These are phyloP conservation scores for Pogonus chalceus DNA, from an alignment of 1,140 invertebrate species.

Conservation along the genomic window DNA sequence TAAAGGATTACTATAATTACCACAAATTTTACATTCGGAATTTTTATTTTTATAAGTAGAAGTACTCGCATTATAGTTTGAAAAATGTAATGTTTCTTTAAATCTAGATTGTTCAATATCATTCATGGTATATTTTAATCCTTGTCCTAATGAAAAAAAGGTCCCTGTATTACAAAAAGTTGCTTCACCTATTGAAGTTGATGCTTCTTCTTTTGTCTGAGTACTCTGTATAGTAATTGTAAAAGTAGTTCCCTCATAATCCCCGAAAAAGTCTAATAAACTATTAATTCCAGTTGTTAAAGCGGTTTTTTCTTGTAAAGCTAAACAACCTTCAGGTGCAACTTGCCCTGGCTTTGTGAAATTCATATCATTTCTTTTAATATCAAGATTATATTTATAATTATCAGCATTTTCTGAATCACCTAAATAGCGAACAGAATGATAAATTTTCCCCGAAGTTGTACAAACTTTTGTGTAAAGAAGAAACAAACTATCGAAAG, in stretches of 20 bases:
- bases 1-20: background rate
- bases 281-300: background rate
- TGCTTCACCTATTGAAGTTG: no score
- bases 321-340: background rate
- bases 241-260: background rate
- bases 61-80: no score
- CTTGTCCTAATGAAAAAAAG: no score
- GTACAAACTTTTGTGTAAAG: background rate
- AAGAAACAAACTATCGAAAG: background rate
- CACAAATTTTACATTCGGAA: background rate
- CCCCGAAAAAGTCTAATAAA: background rate
- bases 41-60: background rate
- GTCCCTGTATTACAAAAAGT: no score
- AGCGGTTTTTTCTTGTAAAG: background rate
- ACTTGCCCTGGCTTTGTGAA: background rate
- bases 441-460: background rate
- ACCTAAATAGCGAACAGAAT: background rate
- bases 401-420: background rate
- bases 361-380: background rate
- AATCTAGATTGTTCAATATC: no score
- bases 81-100: no score
- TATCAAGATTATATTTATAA: background rate
- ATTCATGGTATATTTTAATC: no score
- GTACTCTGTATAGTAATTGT: background rate
- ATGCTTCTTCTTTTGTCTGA: background rate